Evolutionary conservation across 2,888 invertebrate species (phyloP), one percentile per base, ranked within the genome.

Genomic region (Brachyptera putata): DNA sequence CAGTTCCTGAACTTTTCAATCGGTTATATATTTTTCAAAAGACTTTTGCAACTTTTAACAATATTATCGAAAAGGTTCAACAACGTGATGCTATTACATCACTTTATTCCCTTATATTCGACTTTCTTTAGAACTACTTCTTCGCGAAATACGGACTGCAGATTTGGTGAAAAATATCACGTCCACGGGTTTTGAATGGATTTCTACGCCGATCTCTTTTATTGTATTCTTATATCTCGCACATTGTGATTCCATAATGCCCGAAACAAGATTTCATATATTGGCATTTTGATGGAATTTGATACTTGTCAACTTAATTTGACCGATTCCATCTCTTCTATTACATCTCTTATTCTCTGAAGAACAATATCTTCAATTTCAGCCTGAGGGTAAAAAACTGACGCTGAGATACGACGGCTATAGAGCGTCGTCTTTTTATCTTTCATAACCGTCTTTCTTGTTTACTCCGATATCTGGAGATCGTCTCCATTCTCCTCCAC

Each of bases 21-120:
- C 46, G 46, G 24, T 21, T 21, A 46, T 21, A 24, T 22, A 46
- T 46, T 46, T 46, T 46, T 24, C 22, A 24, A 24, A 46, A 46
- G 22, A 24, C 46, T 46, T 41, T 41, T 21, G 46, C 21, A 46
- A 46, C 46, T 46, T 46, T 46, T 46, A 46, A 46, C 46, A 46
- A 46, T 46, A 46, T 46, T 46, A 46, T 21, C 18, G n/a, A 24
- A 11, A 46, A 3, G 46, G 11, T 46, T 43, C 46, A 24, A 46
- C 14, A 21, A 41, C 41, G 41, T 41, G 41, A 41, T 21, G 41
- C 41, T 21, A 21, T 18, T 21, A 21, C 41, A 16, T 16, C 41
- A 21, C 16, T 41, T 41, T 41, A 21, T 5, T 2, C 41, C 18
- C 16, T 16, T 41, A 7, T 41, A 30, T 21, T 41, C 41, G n/a